Base-by-base conservation (phyloP, 2,113 vertebrate species). In the Petromus typicus region DNA sequence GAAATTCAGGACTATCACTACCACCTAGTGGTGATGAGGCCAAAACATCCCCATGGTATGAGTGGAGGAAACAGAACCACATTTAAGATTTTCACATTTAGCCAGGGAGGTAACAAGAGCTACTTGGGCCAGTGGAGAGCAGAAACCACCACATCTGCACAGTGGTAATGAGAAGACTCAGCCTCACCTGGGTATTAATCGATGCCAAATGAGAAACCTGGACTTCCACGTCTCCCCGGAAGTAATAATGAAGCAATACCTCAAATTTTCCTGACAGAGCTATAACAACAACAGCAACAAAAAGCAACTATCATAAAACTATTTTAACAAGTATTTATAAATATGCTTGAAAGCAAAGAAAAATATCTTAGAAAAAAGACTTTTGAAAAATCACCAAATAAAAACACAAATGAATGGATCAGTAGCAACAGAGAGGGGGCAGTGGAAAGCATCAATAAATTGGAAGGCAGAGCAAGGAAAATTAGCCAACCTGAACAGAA, bases 181-280 rank as follows among this genome's bases (percentile, higher is more conserved):
- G 23, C 34, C 67, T 9, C 56, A 73, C 34, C 22, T 54, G 40
- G 45, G 13, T 61, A 25, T 67, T 61, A 90, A 51, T 37, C 30
- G 76, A 89, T 27, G 16, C 30, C 86, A 82, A 93, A 22, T 84
- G 48, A 82, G 57, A 87, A 94, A 83, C 78, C 4, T 83, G 57
- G 57, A 75, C 45, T 75, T 83, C 40, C 5, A n/a, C 66, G 48
- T 89, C 67, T 83, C 56, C 34, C 54, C 71, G 43, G 12, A 10
- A 85, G 27, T 32, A 85, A 27, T 32, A 76, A 54, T 40, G 37
- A 79, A 37, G 45, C 32, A 56, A 4, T 27, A 89, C 12, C 37
- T 66, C 32, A 67, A 75, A 83, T 89, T 45, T 83, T 27, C n/a
- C 67, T 83, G 57, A n/a, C 51, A 69, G 34, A 88, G 34, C 6